phyloP scores from a whole-genome alignment of 2,797 vertebrate species.

The Graptemys geographica region DNA sequence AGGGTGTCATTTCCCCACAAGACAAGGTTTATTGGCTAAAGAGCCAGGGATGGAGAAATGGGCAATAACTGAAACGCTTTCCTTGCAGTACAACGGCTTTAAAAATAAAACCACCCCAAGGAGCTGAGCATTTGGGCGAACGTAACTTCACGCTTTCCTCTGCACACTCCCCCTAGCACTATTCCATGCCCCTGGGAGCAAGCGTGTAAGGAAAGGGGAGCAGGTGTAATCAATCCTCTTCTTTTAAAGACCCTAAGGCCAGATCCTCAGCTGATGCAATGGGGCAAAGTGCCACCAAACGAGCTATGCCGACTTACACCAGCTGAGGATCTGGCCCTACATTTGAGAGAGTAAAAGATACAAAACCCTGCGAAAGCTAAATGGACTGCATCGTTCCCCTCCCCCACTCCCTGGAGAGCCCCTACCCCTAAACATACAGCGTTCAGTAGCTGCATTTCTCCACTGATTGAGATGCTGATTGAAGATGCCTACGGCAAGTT shows the following conservation, averaged over 20 bases:
- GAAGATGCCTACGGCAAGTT: background rate
- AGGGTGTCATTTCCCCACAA: background rate
- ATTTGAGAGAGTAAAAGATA: background rate
- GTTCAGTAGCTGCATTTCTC: background rate
- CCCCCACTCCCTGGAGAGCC: background rate
- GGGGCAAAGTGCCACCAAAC: background rate
- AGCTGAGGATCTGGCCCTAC: background rate
- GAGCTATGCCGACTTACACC: background rate
- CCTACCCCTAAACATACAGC: background rate
- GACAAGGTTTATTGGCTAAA: background rate
- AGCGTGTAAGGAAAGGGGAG: no score
- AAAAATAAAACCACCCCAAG: background rate
- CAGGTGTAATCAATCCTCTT: background rate
- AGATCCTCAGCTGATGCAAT: background rate
- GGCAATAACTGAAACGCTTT: background rate
- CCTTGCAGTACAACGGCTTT: background rate
- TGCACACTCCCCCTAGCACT: background rate
- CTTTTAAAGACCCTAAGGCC: background rate
- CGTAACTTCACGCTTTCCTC: background rate
- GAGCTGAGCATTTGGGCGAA: background rate
- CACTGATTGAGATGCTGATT: background rate
- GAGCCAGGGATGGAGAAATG: background rate
- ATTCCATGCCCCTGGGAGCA: no score
- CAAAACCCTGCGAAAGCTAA: background rate
- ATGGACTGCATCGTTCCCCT: background rate